Base-by-base conservation (phyloP, 2,888 invertebrate species). In the Alsophila aescularia region DNA sequence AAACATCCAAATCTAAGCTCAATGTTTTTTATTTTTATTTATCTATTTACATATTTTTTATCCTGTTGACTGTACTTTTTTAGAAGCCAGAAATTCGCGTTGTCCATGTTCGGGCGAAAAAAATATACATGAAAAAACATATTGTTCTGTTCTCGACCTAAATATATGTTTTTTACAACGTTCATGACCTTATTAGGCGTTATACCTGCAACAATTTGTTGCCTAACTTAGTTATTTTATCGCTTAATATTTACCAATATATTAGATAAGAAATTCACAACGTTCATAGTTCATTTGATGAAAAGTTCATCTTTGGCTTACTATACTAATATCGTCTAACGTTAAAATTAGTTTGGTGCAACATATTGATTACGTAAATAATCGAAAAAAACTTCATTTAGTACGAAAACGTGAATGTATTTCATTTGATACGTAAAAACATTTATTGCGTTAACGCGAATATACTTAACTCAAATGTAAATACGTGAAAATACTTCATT, bases 221-320 rank as follows among this genome's bases (percentile, higher is more conserved):
- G 66, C 66, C 66, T 41, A 50, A 45, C 35, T 60, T 49, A 55
- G 47, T 59, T 37, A 62, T 55, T 60, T 69, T 60, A 76, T 69
- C 64, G 29, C 45, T 60, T 58, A 54, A 70, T 66, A 55, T 71
- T 72, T 73, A 79, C 73, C 73, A 80, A 83, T 83, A 84, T 81
- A 83, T 82, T 84, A 81, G 75, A 70, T 73, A 65, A 74, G 48
- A 67, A 75, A 76, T 79, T 81, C 77, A 78, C 77, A 85, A 81
- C 79, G 76, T 74, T 74, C 72, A 83, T 84, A 82, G 61, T 87
- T 90, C 90, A 90, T 90, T 85, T 89, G 90, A 90, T 90, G 90
- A 90, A 86, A 32, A 77, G 71, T 64, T 86, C 90, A 89, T 91
- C 90, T 91, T 91, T 91, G 90, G 76, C 83, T 83, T 85, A 88